These are phyloP conservation scores for Apodemus agrarius DNA, from an alignment of 2,797 vertebrate species.

Conservation along the genomic window DNA sequence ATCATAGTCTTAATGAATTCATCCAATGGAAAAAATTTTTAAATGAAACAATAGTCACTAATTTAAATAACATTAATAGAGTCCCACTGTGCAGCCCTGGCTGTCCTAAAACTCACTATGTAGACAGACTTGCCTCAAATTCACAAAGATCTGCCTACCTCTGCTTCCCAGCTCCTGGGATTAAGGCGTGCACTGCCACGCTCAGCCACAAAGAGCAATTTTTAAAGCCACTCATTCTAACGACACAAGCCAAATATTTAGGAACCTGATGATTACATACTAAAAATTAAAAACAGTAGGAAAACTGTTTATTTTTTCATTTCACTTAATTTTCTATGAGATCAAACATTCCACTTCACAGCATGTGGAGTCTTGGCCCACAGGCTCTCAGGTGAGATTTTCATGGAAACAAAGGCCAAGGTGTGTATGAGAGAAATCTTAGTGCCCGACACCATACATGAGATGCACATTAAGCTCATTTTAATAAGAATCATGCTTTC, in stretches of 20 bases:
- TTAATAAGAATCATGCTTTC: not conserved
- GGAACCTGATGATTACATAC: too few species aligned
- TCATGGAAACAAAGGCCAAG: not conserved
- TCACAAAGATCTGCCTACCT: not conserved
- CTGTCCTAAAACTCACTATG: not conserved
- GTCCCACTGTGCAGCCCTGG: not conserved
- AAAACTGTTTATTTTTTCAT: not conserved
- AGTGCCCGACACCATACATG: not conserved
- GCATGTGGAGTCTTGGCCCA: not conserved
- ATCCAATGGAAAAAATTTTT: not conserved
- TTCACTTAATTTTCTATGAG: not conserved
- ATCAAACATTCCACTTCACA: not conserved
- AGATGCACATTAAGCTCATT: not conserved
- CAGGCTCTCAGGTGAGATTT: not conserved
- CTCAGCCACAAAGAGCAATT: not conserved
- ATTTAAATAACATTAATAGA: not conserved
- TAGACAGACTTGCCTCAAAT: not conserved
- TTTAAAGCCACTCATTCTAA: not conserved
- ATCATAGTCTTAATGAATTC: not conserved
- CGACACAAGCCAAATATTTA: too few species aligned
- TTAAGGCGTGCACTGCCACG: not conserved
- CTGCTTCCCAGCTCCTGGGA: not conserved
- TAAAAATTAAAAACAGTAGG: not conserved
- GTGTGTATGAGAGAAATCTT: not conserved
- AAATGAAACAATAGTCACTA: not conserved